phyloP scores from a whole-genome alignment of 2,113 vertebrate genomes.

The Cephalopholis sonnerati region DNA sequence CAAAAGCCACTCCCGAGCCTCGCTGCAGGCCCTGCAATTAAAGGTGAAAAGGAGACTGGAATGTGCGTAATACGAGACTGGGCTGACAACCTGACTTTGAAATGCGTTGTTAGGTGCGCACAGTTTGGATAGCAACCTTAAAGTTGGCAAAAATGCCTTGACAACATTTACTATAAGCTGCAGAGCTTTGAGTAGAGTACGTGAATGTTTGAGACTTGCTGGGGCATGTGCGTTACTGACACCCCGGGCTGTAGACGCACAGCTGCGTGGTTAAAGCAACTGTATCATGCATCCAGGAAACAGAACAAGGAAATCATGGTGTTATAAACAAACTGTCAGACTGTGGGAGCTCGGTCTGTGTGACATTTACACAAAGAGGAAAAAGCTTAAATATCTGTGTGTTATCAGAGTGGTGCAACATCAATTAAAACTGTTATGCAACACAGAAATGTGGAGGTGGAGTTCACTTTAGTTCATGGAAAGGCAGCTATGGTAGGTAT shows the following conservation, averaged over 20 bases:
- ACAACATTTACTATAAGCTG: neutral
- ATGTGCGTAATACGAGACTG: neutral
- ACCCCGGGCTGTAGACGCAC: neutral
- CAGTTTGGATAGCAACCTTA: neutral
- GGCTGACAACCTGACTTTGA: neutral
- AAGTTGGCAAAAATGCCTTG: too few relatives aligned
- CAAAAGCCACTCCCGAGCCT: conserved; percentile 74
- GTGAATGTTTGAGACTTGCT: conserved; percentile 42
- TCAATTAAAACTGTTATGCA: neutral
- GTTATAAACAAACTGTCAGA: neutral
- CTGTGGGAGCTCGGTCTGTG: neutral
- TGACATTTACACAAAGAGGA: neutral
- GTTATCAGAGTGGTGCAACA: neutral
- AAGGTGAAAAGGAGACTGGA: conserved; percentile 48
- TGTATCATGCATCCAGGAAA: neutral
- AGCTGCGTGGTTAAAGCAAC: neutral
- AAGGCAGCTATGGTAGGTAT: neutral
- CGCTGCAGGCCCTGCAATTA: conserved; percentile 24
- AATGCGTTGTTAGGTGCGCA: neutral
- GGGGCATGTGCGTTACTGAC: conserved; percentile 33
- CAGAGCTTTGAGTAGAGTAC: neutral
- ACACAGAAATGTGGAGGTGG: neutral
- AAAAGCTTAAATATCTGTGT: neutral
- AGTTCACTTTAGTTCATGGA: neutral
- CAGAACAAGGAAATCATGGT: neutral